Evolutionary conservation across 37 sponge, comb jelly and placozoan genomes (phyloP).

Genomic region (Geodia barretti): DNA sequence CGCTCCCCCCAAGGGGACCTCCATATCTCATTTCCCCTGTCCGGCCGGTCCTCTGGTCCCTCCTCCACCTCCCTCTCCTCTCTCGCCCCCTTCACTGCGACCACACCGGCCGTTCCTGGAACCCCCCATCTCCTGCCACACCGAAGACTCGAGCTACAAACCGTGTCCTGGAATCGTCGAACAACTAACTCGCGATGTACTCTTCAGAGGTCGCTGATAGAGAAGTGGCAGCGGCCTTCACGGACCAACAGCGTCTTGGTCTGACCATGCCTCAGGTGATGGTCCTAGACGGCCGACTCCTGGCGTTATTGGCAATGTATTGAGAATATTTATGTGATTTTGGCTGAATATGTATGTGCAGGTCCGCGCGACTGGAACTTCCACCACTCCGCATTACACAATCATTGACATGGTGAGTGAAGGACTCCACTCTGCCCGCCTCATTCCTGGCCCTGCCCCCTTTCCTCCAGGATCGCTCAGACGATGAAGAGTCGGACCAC

Average conservation of each 20-base stretch:
- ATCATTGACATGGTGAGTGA: constrained; percentile 12
- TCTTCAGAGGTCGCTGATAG: not conserved
- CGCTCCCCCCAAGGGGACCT: not conserved
- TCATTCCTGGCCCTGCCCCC: not conserved
- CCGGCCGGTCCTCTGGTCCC: not conserved
- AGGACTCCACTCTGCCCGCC: not conserved
- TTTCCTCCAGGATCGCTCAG: constrained; percentile 58
- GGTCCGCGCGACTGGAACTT: not conserved
- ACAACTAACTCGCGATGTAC: too few relatives aligned
- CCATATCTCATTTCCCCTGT: not conserved
- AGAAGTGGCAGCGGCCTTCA: not conserved
- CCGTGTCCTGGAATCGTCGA: too few relatives aligned
- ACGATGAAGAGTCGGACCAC: constrained; percentile 69
- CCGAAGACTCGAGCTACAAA: too few relatives aligned
- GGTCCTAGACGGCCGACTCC: too few relatives aligned
- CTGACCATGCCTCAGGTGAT: not conserved
- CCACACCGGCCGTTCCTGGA: too few relatives aligned
- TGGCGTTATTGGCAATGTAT: too few relatives aligned
- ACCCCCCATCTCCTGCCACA: too few relatives aligned
- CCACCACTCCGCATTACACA: constrained; percentile 3
- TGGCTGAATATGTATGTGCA: too few relatives aligned
- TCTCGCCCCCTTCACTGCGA: not conserved
- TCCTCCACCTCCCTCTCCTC: not conserved
- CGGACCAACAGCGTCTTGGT: not conserved
- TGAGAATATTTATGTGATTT: too few relatives aligned